Conservation (phyloP, 2,888 invertebrate species). For the Sicus ferrugineus region DNA sequence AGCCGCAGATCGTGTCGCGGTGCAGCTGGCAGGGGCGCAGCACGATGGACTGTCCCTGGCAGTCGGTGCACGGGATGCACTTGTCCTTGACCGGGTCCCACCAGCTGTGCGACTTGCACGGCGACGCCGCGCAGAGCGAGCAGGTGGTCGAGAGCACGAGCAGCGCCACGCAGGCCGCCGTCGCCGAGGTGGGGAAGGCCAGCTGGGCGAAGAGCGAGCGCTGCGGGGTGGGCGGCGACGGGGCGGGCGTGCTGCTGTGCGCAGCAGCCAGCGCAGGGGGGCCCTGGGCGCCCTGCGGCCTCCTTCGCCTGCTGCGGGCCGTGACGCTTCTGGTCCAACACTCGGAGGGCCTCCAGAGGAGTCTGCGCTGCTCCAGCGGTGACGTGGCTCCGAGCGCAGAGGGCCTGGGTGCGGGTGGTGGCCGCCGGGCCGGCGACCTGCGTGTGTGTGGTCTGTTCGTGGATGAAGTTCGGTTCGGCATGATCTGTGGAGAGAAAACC, state of each 20-base stretch:
- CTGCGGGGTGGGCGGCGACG: slow-evolving; percentile 28
- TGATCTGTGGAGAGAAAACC: slow-evolving; percentile 41
- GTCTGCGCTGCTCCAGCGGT: slow-evolving; percentile 36
- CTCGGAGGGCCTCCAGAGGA: slow-evolving; percentile 34
- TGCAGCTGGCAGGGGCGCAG: slow-evolving; percentile 78
- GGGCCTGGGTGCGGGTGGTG: no score
- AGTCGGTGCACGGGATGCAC: slow-evolving; percentile 77
- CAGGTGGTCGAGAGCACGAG: slow-evolving; percentile 56
- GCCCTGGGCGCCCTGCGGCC: slow-evolving; percentile 1
- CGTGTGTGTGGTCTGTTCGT: slow-evolving; percentile 36
- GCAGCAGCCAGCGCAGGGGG: slow-evolving; percentile 4
- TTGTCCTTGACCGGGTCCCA: slow-evolving; percentile 72
- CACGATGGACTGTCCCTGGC: slow-evolving; percentile 72
- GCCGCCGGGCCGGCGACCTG: not conserved
- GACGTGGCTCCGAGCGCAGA: slow-evolving; percentile 29
- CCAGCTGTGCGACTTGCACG: slow-evolving; percentile 72
- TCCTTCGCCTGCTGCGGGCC: slow-evolving; percentile 38
- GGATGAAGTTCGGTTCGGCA: slow-evolving; percentile 46
- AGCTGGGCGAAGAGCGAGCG: slow-evolving; percentile 17
- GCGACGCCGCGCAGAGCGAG: slow-evolving; percentile 57
- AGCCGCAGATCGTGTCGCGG: slow-evolving; percentile 78
- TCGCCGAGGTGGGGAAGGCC: slow-evolving; percentile 32
- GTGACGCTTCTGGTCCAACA: slow-evolving; percentile 32
- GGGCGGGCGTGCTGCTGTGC: slow-evolving; percentile 27
- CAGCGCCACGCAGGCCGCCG: slow-evolving; percentile 48